Evolutionary conservation across 1,140 invertebrate genomes (phyloP), one percentile per base, ranked within the genome.

Genomic region (Lasioglossum baleicum): DNA sequence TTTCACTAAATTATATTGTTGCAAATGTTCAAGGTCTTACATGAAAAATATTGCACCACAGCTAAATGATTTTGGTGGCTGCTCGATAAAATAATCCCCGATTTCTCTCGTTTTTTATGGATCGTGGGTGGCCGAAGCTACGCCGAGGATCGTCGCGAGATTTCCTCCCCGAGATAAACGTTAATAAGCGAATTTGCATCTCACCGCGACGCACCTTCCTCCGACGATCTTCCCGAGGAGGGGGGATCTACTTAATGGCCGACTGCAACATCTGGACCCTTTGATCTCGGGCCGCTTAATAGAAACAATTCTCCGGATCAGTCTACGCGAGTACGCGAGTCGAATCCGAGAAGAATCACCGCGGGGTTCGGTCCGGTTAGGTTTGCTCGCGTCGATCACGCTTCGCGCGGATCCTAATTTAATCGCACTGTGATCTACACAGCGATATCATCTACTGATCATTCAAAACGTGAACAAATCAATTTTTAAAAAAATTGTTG

Each of bases 211-310:
- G 44, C 75, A 82, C 48, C 70, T 77, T 66, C 22, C 60, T 40
- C 56, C 17, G 63, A 40, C 58, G 77, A 73, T 53, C 56, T n/a
- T 69, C 60, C 31, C 65, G 60, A 53, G 82, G 78, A 82, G 83
- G 78, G 35, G 68, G 66, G 70, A 72, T 66, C 84, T 85, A 82
- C 72, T 87, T 87, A 78, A 78, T 83, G 77, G 83, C 22, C 40
- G 80, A 66, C 40, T 58, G 68, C 60, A 78, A 77, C 86, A 85
- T 88, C 86, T 85, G 86, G 71, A 63, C 53, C n/a, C 77, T 88
- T 88, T 88, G 86, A 88, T 88, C 72, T 82, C 66, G 56, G 31
- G 74, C 86, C 87, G 87, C 80, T 79, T 81, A 81, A 78, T 81
- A 79, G 75, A 86, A 88, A 88, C 86, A 88, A 86, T 86, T 53